These are phyloP conservation scores for Mastacembelus armatus DNA, from an alignment of 2,797 vertebrate genomes.

Conservation along the genomic window DNA sequence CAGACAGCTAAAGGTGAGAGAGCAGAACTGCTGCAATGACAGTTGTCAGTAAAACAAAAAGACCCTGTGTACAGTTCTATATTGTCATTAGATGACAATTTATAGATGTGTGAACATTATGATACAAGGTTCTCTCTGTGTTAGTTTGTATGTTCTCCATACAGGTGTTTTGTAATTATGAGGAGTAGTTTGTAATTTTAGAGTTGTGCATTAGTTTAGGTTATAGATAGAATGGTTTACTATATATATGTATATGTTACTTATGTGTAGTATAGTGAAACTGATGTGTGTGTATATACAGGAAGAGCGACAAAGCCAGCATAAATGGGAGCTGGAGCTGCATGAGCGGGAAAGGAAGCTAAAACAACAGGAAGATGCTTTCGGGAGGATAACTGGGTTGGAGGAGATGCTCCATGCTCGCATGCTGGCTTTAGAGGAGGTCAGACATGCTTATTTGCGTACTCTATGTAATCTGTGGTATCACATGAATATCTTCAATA, in stretches of 20 bases:
- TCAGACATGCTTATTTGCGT: no score
- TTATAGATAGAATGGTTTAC: not conserved
- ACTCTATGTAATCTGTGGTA: not conserved
- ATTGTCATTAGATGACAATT: not conserved
- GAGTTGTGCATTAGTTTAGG: not conserved
- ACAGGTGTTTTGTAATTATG: not conserved
- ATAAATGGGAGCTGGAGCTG: conserved; percentile 85
- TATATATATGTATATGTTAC: no score
- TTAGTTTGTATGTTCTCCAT: not conserved
- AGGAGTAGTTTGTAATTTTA: not conserved
- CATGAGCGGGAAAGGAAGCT: conserved; percentile 83
- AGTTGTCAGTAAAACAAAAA: not conserved
- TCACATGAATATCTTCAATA: not conserved
- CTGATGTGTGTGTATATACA: conserved; percentile 46
- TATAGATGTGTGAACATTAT: not conserved
- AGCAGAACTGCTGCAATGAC: not conserved
- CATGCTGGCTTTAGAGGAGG: conserved; percentile 68
- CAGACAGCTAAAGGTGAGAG: conserved; percentile 76
- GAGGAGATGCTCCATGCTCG: conserved; percentile 83
- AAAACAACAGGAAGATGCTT: conserved; percentile 82
- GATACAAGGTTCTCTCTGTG: not conserved
- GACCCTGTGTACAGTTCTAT: not conserved
- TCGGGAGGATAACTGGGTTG: conserved; percentile 82
- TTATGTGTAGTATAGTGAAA: not conserved
- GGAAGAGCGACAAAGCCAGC: conserved; percentile 85